Evolutionary conservation across 2,888 invertebrate species (phyloP), one percentile per base, ranked within the genome.

Genomic region (Oscheius sp.): DNA sequence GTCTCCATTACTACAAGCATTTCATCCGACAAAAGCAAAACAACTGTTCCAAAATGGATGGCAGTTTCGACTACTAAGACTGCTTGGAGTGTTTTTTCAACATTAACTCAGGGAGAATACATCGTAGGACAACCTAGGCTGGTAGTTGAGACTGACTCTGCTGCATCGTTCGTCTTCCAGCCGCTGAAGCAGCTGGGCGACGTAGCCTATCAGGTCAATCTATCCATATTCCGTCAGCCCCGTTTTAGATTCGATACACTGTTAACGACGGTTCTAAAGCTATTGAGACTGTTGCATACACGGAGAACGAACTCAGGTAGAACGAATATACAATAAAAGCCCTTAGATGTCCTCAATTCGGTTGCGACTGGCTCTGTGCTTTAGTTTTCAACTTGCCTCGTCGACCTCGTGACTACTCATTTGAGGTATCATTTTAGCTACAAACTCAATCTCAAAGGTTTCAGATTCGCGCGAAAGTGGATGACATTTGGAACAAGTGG

Each of bases 401-500:
- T 24, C 70, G 74, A 2, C 77, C 78, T 1, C 45, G 78, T 1
- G 78, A 78, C 45, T 77, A 76, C 49, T 72, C 67, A 12, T 79
- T 79, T 49, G 77, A 77, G 28, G 71, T 73, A 44, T 45, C 38
- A 50, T 41, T 41, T 22, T 36, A 24, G 50, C 22, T 24, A 32
- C 32, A 17, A 26, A 36, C 26, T n/a, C n/a, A n/a, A n/a, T 22
- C 12, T 22, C n/a, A 32, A 26, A 63, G 47, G 2, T 69, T 61
- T 20, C 32, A 74, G 68, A 73, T 80, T n/a, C 71, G 80, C 0
- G 80, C 80, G 4, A 75, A 72, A 64, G 78, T 80, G 3, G 80
- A 80, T 44, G 75, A 73, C 12, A 51, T 78, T 22, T 80, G 80
- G 80, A 80, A 80, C 62, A 69, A 74, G 50, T 80, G 80, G 80